Evolutionary conservation across 2,797 vertebrate genomes (phyloP).

Genomic region (Remorina albescens): DNA sequence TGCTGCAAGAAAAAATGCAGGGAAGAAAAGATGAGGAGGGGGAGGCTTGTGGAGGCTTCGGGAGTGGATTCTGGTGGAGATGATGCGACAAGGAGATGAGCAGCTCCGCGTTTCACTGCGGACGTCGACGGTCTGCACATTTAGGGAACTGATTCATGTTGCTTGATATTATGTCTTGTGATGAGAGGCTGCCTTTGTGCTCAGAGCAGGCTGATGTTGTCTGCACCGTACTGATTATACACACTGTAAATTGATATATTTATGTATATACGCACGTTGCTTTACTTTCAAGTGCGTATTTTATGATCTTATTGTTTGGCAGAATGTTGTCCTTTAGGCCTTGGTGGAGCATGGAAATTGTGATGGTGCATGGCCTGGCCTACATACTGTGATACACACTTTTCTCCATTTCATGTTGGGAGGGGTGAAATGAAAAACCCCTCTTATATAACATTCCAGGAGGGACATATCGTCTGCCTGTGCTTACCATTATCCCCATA

Average conservation of each 20-base stretch:
- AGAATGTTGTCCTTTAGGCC: conserved; percentile 4
- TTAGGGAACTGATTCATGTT: background rate
- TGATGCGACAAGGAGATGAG: conserved; percentile 53
- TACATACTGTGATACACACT: conserved; percentile 38
- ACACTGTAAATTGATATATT: background rate
- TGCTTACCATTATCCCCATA: background rate
- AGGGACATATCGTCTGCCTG: conserved; percentile 12
- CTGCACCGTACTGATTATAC: background rate
- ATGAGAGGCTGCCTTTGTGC: conserved; percentile 6
- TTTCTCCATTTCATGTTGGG: conserved; percentile 27
- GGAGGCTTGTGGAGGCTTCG: conserved; percentile 30
- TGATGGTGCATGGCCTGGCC: conserved; percentile 52
- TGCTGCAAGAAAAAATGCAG: conserved; percentile 18
- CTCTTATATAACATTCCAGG: conserved; percentile 28
- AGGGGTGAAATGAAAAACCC: conserved; percentile 2
- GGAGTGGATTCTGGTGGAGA: conserved; percentile 60
- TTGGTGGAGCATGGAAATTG: conserved; percentile 10
- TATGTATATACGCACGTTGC: background rate
- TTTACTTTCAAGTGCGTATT: conserved; percentile 9
- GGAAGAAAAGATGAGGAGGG: conserved; percentile 13
- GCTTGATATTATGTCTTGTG: background rate
- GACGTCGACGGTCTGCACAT: conserved; percentile 22
- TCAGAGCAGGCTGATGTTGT: background rate
- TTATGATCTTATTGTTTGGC: conserved; percentile 16
- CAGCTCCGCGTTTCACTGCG: conserved; percentile 32